These are phyloP conservation scores for Umimayanthus chanpuru DNA, from an alignment of 92 coral and sea anemone species.

Conservation along the genomic window DNA sequence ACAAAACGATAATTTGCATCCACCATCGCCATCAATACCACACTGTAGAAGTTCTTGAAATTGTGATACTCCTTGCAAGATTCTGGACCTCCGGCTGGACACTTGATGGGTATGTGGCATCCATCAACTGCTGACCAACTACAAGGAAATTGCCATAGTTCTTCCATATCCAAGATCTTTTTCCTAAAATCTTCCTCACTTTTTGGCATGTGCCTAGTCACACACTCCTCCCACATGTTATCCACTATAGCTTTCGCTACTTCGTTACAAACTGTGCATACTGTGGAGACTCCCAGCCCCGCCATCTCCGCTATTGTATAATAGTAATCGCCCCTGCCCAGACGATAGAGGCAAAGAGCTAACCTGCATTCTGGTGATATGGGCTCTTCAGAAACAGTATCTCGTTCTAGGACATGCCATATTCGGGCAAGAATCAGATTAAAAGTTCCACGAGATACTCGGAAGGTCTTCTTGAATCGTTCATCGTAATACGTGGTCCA, in stretches of 20 bases:
- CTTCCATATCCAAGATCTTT: conserved; percentile 46
- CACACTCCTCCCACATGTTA: neutral
- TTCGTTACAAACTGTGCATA: conserved; percentile 46
- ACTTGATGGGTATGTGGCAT: no score
- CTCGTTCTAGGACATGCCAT: conserved; percentile 5
- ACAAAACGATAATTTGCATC: conserved; percentile 52
- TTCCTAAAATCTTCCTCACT: neutral
- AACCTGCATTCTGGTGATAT: conserved; percentile 25
- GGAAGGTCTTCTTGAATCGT: neutral
- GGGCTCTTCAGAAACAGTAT: conserved; percentile 1
- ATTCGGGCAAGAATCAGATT: conserved; percentile 4
- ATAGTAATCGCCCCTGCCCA: conserved; percentile 64
- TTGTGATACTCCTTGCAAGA: conserved; percentile 66
- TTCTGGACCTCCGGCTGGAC: conserved; percentile 55
- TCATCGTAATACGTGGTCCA: neutral
- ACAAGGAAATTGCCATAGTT: conserved; percentile 54
- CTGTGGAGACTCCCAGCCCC: conserved; percentile 69
- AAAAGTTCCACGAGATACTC: neutral
- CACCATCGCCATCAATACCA: conserved; percentile 64
- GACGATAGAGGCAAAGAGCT: conserved; percentile 61
- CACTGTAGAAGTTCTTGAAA: conserved; percentile 58
- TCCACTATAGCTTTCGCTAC: conserved; percentile 57
- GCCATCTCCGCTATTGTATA: conserved; percentile 63
- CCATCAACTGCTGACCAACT: no score
- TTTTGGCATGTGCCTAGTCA: neutral